These are phyloP conservation scores for Tetranychus truncatus DNA, from an alignment of 2,888 invertebrate genomes.

Conservation along the genomic window DNA sequence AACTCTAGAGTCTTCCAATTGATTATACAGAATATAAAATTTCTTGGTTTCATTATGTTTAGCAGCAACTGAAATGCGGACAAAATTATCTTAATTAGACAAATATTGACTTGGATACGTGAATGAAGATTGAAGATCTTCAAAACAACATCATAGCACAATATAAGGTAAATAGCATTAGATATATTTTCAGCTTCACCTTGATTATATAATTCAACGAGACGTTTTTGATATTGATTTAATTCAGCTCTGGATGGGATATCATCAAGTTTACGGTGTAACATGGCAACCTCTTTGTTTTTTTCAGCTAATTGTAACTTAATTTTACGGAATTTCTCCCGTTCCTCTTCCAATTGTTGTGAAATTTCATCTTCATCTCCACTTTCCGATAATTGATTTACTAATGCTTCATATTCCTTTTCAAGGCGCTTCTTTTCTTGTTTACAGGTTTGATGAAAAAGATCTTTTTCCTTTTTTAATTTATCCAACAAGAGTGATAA, in stretches of 20 bases:
- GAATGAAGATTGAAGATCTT: too few species aligned
- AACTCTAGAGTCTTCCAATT: conserved; percentile 74
- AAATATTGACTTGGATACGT: background rate
- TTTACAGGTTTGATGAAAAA: conserved; percentile 55
- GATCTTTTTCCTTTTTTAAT: conserved; percentile 49
- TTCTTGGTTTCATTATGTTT: conserved; percentile 94
- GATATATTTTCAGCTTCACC: conserved; percentile 29
- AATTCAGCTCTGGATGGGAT: conserved; percentile 80
- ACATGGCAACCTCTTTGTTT: conserved; percentile 44
- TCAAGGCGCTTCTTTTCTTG: conserved; percentile 28
- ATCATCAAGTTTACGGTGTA: conserved; percentile 72
- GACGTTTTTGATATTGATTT: conserved; percentile 82
- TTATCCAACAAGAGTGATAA: conserved; percentile 37
- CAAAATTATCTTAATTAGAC: background rate
- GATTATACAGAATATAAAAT: conserved; percentile 87
- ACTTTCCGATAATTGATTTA: conserved; percentile 16
- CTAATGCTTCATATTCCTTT: conserved; percentile 10
- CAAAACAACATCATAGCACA: background rate
- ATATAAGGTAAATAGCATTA: background rate
- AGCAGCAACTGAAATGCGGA: conserved; percentile 52
- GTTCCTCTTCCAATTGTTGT: conserved; percentile 14
- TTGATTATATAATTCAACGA: conserved; percentile 82
- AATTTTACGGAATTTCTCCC: conserved; percentile 20
- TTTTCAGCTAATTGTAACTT: conserved; percentile 28
- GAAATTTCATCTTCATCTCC: conserved; percentile 21